phyloP scores from a whole-genome alignment of 2,113 vertebrate species.

The Uria aalge region DNA sequence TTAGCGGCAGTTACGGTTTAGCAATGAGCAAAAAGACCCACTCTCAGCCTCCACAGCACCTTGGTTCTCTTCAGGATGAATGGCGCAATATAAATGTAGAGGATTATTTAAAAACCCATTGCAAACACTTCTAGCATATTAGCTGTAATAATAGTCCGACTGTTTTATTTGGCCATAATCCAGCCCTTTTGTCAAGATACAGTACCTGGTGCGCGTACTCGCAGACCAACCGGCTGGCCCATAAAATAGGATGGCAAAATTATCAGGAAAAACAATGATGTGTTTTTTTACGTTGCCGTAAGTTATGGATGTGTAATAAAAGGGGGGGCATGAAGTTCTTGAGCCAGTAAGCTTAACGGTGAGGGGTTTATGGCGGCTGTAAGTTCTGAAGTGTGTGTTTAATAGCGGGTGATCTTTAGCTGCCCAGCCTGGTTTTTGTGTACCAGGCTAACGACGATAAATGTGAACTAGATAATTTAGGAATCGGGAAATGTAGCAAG shows the following conservation, averaged over 20 bases:
- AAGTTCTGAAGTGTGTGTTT: slow-evolving; percentile 7
- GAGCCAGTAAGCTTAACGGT: not conserved
- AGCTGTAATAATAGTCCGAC: slow-evolving; percentile 19
- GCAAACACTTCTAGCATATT: slow-evolving; percentile 25
- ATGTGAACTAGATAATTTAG: not conserved
- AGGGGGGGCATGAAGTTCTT: not conserved
- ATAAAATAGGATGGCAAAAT: slow-evolving; percentile 39
- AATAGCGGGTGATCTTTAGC: not conserved
- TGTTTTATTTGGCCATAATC: slow-evolving; percentile 53
- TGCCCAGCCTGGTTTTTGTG: not conserved
- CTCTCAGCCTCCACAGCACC: slow-evolving; percentile 22
- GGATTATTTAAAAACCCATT: slow-evolving; percentile 61
- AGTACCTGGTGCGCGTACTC: not conserved
- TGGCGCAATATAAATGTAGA: not conserved
- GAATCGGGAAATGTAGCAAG: not conserved
- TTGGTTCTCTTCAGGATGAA: slow-evolving; percentile 13
- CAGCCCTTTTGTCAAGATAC: not conserved
- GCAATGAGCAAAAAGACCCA: not conserved
- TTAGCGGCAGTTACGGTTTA: not conserved
- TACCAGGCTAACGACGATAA: not conserved
- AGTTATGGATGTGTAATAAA: slow-evolving; percentile 32
- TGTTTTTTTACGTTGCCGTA: slow-evolving; percentile 31
- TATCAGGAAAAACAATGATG: slow-evolving; percentile 29
- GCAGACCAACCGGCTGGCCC: not conserved
- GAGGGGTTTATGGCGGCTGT: slow-evolving; percentile 10